Conservation (phyloP, 2,888 invertebrate genomes). For the Syrphus vitripennis region DNA sequence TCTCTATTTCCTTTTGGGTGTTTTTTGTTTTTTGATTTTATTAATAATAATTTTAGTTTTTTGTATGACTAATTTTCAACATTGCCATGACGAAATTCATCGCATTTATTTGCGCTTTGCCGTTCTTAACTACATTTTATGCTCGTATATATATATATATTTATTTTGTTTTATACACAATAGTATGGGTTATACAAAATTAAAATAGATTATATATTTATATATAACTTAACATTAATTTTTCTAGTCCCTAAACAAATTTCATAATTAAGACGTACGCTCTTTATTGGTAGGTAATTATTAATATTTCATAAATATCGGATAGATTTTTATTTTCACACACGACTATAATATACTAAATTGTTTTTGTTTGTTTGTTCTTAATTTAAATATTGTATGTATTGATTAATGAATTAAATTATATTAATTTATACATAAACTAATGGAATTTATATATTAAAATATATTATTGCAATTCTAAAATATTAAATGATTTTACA, state of each 20-base stretch:
- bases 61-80: background rate
- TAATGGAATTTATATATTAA: constrained; percentile 1
- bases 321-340: constrained; percentile 1
- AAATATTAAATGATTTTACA: background rate
- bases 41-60: background rate
- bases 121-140: background rate
- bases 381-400: constrained; percentile 20
- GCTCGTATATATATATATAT: background rate
- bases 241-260: constrained; percentile 56
- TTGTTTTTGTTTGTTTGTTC: background rate
- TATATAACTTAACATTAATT: constrained; percentile 38
- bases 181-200: constrained; percentile 44
- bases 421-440: constrained; percentile 4
- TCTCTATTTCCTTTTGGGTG: too few species aligned
- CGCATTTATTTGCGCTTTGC: constrained; percentile 18
- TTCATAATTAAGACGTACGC: constrained; percentile 34
- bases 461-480: constrained; percentile 16
- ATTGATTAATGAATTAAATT: constrained; percentile 1
- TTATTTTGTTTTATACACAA: constrained; percentile 9
- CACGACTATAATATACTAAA: constrained; percentile 3
- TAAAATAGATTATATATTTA: constrained; percentile 33
- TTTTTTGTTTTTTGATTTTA: background rate
- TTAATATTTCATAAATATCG: background rate
- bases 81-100: background rate
- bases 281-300: constrained; percentile 8